Evolutionary conservation across 2,797 vertebrate species (phyloP), one percentile per base, ranked within the genome.

Genomic region (Microctenopoma stevenorrisi): DNA sequence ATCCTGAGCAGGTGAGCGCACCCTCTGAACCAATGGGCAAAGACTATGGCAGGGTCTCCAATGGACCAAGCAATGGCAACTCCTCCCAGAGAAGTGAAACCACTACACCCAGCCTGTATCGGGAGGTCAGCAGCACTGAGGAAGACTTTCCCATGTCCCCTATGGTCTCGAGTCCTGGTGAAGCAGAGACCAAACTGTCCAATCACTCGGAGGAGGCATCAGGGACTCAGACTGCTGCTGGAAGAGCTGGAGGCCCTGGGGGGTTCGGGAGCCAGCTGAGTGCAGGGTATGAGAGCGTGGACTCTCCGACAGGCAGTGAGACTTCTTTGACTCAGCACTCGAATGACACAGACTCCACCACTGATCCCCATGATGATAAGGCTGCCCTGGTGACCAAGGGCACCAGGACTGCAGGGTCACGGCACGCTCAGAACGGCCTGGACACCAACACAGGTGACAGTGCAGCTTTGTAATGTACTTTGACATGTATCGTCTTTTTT

Each of bases 261-360:
- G 94, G 95, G 76, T 98, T 97, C 83, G 93, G 95, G 92, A 97
- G 95, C 93, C 98, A 96, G 83, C 96, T 99, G 92, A 97, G 96
- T 83, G 95, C 95, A 72, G 97, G 98, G 83, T 99, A 99, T 81
- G 97, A 99, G 95, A 99, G 97, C 76, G 97, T 99, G 96, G 98
- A 99, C 96, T 99, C 98, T 88, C 98, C 98, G 44, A 98, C 97
- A 81, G 97, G 98, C 93, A 99, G 98, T 88, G 98, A 99, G 92
- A 97, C 97, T 52, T 99, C 98, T 93, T 95, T 98, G 93, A 98
- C 97, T 93, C 97, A 97, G 93, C 97, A 98, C 90, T 98, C 97
- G 82, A 97, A 97, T 92, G 97, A 99, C 93, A 99, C 98, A 92
- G 98, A 99, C 97, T 99, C 97, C 95, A 99, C 93, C 93, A 94